Base-by-base conservation (phyloP, 2,797 vertebrate species). In the Salarias fasciatus region DNA sequence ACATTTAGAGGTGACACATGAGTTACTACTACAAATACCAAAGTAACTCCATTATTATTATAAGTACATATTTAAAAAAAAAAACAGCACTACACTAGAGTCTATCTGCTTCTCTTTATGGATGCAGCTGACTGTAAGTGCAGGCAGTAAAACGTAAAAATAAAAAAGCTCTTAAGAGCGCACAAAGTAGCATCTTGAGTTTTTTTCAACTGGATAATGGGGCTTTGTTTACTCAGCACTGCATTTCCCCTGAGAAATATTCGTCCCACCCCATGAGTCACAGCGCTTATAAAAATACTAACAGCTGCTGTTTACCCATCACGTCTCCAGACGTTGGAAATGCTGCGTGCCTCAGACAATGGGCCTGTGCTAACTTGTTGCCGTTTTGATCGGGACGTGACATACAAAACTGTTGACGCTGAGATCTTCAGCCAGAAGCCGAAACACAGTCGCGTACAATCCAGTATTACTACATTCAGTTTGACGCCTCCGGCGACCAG, bases 261-360 rank as follows among this genome's bases (percentile, higher is more conserved):
- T 47, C 42, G 51, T 69, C 40, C 40, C 49, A 35, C 60, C 57
- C 53, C 52, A 0, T 80, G 65, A 84, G 53, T 80, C 79, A 82
- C 10, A 41, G 43, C 6, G 8, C 18, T 30, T 33, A 18, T 46
- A 68, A 70, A 79, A 58, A 58, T 6, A 44, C 33, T 8, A 43
- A 35, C 58, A 82, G 36, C 57, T 83, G 63, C 57, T 83, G 63
- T 61, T 75, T 63, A 62, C 56, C 30, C 14, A 13, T 38, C 53
- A 51, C 2, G 3, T 50, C 47, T 56, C 35, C 41, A 37, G 53
- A 38, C 52, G 48, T 55, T 38, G 15, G 48, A 36, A 36, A 29
- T 35, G 43, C 33, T 44, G 42, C 1, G 30, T 12, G 40, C 38
- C 24, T 24, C 42, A 55, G 47, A 48, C 12, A 40, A 35, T 8